phyloP scores from a whole-genome alignment of 2,797 vertebrate species.

The Euthynnus affinis region DNA sequence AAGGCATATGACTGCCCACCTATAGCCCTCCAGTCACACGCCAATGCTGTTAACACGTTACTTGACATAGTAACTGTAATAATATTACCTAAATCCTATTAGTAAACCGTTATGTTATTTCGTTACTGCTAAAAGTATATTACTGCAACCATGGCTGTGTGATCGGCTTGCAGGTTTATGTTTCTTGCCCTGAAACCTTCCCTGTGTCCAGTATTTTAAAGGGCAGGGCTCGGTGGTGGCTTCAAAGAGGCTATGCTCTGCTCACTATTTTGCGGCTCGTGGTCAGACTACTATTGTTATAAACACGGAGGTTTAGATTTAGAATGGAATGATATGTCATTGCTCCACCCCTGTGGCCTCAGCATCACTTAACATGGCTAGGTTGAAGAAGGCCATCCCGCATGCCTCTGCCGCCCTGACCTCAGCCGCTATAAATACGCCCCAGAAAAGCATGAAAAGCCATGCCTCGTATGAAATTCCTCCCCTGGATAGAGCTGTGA shows the following conservation, averaged over 20 bases:
- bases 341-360: conserved; percentile 57
- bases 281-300: conserved; percentile 59
- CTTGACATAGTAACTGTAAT: too few relatives aligned
- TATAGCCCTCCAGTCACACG: too few relatives aligned
- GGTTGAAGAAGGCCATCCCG: conserved; percentile 64
- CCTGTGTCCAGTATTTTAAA: conserved; percentile 8
- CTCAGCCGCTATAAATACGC: conserved; percentile 79
- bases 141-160: background rate
- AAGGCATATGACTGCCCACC: too few relatives aligned
- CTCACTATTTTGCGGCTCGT: conserved; percentile 17
- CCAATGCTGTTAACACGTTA: too few relatives aligned
- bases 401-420: conserved; percentile 62
- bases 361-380: conserved; percentile 78
- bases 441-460: conserved; percentile 71
- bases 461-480: conserved; percentile 69
- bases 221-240: background rate
- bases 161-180: conserved; percentile 18
- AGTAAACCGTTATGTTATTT: too few relatives aligned
- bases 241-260: conserved; percentile 18
- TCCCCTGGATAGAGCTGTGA: conserved; percentile 56
- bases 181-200: conserved; percentile 21
- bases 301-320: conserved; percentile 70
- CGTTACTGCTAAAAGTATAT: too few relatives aligned
- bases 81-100: too few relatives aligned
- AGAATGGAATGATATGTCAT: conserved; percentile 56